phyloP scores from a whole-genome alignment of 1,140 invertebrate species.

The Trichonephila clavata region DNA sequence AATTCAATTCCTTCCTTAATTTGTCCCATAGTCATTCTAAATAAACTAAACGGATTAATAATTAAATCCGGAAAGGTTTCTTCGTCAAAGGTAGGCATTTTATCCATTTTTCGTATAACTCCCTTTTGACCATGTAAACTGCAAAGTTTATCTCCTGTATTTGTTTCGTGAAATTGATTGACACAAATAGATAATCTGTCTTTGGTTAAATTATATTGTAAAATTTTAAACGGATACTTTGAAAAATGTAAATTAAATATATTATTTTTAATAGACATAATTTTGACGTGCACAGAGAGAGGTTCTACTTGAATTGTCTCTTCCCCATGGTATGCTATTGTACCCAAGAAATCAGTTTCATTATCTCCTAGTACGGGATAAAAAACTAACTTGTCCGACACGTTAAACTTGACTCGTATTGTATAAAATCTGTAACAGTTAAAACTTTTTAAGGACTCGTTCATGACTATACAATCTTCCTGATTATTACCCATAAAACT shows the following conservation, averaged over 20 bases:
- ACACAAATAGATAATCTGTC: neutral
- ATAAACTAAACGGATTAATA: neutral
- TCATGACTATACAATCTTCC: conserved; percentile 34
- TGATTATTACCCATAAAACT: conserved; percentile 51
- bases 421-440: conserved; percentile 45
- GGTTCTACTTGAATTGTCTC: neutral
- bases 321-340: neutral
- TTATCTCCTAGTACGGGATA: neutral
- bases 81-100: neutral
- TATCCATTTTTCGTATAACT: neutral
- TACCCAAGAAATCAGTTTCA: neutral
- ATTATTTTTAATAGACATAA: too few relatives aligned
- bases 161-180: neutral
- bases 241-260: neutral
- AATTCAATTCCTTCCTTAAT: neutral
- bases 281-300: neutral
- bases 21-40: neutral
- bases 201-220: neutral
- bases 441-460: neutral
- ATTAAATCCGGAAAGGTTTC: neutral
- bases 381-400: neutral
- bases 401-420: neutral
- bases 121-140: conserved; percentile 16
- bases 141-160: conserved; percentile 6
- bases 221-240: neutral